Evolutionary conservation across 2,113 vertebrate species (phyloP), one percentile per base, ranked within the genome.

Genomic region (Forbesichthys agassizii): DNA sequence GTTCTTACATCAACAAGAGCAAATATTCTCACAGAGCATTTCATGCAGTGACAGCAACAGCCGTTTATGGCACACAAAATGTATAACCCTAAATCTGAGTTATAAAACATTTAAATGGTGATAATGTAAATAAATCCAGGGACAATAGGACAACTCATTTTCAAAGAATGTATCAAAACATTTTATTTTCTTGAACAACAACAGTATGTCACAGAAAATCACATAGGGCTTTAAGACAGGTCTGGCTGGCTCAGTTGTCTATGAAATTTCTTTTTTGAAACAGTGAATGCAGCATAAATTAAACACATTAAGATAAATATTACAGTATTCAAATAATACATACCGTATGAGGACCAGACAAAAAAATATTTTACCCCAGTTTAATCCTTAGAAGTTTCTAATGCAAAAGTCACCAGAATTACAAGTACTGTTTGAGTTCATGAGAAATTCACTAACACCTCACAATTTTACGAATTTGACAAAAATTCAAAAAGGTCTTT

Each of bases 181-280:
- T 88, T 91, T 94, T 91, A 89, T 82, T 91, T 92, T 86, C 78
- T 88, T 79, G 64, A 88, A 88, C 80, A 92, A 84, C 88, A 85
- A 89, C 91, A 90, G 85, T 92, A 92, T 92, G 84, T 91, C 92
- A 93, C 92, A 89, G 88, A 91, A 90, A 86, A 91, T 89, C 92
- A 93, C 91, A 92, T 82, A 90, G 86, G 88, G 84, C 79, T 92
- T 93, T 91, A 93, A 94, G 91, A 93, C 91, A 91, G 88, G 89
- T 92, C 88, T 89, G 91, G 91, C 92, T 93, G 91, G 91, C 92
- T 93, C 91, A 91, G 91, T 88, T 87, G 89, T 87, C 83, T 84
- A 90, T 78, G 79, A 75, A 70, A 86, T 68, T 79, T 88, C 66
- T 88, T 83, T 83, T 80, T 66, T 42, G 85, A 92, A 92, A 84